A percentile compares a stretch with the other conserved stretches of the same genome.
These are phyloP conservation scores for Cataglyphis altisquamis DNA, from an alignment of 2,888 invertebrate genomes.

Conservation along the genomic window DNA sequence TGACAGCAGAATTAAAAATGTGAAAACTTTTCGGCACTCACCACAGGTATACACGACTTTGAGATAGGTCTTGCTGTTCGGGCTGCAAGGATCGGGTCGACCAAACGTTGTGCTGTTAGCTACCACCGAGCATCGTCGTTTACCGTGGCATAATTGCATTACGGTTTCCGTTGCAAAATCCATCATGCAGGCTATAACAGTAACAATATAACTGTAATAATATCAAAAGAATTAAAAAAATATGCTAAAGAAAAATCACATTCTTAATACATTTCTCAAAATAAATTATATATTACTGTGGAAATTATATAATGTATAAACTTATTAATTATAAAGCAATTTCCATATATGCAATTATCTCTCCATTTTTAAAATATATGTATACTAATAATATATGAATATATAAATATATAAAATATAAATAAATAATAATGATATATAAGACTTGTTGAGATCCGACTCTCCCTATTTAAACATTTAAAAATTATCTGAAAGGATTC, in stretches of 20 bases:
- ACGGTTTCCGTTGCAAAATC: slow-evolving; percentile 97
- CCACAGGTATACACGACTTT: slow-evolving; percentile 96
- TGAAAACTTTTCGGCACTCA: slow-evolving; percentile 87
- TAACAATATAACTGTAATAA: slow-evolving; percentile 9
- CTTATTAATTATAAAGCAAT: not conserved
- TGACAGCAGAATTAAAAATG: not conserved
- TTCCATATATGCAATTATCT: not conserved
- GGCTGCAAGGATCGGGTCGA: slow-evolving; percentile 90
- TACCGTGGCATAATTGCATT: slow-evolving; percentile 95
- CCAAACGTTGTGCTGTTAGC: slow-evolving; percentile 95
- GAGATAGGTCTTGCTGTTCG: slow-evolving; percentile 93
- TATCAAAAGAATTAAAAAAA: not conserved
- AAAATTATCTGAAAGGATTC: not conserved
- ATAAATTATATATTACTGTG: not conserved
- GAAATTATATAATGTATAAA: slow-evolving; percentile 13
- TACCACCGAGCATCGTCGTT: slow-evolving; percentile 92
- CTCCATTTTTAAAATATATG: not conserved
- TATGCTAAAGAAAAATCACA: not conserved
- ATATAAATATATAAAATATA: too few species aligned
- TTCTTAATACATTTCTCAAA: not conserved
- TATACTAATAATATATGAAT: too few species aligned
- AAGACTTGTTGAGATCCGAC: not conserved
- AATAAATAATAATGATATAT: too few species aligned
- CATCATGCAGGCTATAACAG: slow-evolving; percentile 92
- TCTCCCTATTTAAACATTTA: not conserved